Evolutionary conservation across 2,113 vertebrate genomes (phyloP).

Genomic region (Lipotes vexillifer): DNA sequence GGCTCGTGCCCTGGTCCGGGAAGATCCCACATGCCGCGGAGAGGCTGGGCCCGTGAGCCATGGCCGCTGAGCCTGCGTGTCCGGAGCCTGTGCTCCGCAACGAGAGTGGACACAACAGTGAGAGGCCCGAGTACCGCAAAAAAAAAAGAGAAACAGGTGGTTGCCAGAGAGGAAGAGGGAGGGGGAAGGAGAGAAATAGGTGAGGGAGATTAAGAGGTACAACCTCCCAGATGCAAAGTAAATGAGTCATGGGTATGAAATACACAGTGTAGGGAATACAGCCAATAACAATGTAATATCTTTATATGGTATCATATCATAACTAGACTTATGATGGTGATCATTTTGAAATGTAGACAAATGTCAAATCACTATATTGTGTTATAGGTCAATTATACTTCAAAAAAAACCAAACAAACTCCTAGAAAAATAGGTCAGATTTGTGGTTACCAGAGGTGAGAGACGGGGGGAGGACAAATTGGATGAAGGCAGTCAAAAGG

Average conservation of each 20-base stretch:
- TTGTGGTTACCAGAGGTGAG: not conserved
- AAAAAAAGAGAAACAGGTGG: not conserved
- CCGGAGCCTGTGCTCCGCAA: too few relatives aligned
- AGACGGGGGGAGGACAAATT: not conserved
- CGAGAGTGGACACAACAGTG: too few relatives aligned
- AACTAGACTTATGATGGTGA: not conserved
- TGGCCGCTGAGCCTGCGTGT: too few relatives aligned
- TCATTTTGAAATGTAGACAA: not conserved
- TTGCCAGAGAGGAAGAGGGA: not conserved
- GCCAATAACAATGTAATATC: not conserved
- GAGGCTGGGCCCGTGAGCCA: too few relatives aligned
- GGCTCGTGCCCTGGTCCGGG: too few relatives aligned
- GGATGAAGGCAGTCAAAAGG: not conserved
- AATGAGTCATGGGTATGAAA: not conserved
- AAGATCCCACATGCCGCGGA: too few relatives aligned
- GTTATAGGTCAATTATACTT: not conserved
- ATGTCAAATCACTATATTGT: not conserved
- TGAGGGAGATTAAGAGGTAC: not conserved
- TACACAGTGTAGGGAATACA: not conserved
- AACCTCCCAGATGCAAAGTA: not conserved
- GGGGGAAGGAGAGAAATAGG: not conserved
- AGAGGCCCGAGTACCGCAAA: too few relatives aligned
- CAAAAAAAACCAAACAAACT: not conserved
- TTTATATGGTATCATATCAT: not conserved
- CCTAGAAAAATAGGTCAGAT: not conserved